Conservation (phyloP, 2,888 invertebrate genomes). For the Apodemia mormo region DNA sequence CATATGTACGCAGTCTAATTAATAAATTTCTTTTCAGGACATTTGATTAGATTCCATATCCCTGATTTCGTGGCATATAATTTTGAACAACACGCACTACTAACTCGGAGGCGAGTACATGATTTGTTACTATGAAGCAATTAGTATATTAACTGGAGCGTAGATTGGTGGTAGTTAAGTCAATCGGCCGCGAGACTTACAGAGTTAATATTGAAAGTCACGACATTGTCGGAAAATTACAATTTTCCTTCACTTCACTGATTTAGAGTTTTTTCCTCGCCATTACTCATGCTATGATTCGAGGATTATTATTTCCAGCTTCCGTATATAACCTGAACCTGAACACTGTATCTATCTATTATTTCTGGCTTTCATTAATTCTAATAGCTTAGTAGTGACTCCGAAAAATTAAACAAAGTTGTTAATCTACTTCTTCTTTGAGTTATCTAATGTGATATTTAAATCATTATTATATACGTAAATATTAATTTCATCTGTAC, state of each 20-base stretch:
- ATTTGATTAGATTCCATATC: neutral
- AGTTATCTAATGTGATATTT: too few species aligned
- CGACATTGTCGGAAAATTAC: conserved; percentile 1
- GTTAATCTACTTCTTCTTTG: too few species aligned
- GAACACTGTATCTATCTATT: too few species aligned
- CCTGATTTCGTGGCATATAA: neutral
- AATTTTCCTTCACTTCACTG: neutral
- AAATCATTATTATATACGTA: too few species aligned
- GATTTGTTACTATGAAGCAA: conserved; percentile 9
- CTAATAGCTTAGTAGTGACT: too few species aligned
- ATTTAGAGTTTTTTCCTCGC: neutral
- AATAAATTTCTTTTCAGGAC: neutral
- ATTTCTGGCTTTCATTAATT: too few species aligned
- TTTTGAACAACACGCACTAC: conserved; percentile 1
- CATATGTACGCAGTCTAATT: neutral
- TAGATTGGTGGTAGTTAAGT: neutral
- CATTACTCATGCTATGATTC: neutral
- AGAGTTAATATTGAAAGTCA: conserved; percentile 1
- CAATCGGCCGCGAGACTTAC: conserved; percentile 3
- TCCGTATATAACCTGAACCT: neutral
- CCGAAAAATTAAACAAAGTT: too few species aligned
- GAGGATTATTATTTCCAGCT: neutral
- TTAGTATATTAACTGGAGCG: conserved; percentile 4
- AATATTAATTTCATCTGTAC: too few species aligned
- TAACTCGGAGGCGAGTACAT: conserved; percentile 1